Conservation (phyloP, 2,888 invertebrate species). For the Hyposoter dolosus region DNA sequence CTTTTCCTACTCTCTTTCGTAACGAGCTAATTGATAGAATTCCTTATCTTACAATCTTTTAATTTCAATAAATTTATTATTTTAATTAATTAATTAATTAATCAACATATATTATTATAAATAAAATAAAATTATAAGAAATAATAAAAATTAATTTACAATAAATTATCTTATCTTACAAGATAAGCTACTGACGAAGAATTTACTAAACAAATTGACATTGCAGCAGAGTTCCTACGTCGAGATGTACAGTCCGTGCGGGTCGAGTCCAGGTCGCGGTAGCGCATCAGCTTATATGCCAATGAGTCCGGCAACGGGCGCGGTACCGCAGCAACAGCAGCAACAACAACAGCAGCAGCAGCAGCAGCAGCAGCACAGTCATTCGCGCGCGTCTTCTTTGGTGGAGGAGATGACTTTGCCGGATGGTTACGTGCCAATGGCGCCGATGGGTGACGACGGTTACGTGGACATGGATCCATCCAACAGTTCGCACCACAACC, state of each 20-base stretch:
- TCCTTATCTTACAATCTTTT: too few relatives aligned
- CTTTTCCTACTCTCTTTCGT: too few relatives aligned
- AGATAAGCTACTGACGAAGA: background rate
- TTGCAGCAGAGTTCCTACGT: constrained; percentile 84
- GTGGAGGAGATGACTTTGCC: constrained; percentile 85
- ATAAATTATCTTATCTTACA: background rate
- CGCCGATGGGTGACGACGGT: constrained; percentile 86
- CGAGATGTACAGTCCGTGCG: constrained; percentile 86
- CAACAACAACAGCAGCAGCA: constrained; percentile 18
- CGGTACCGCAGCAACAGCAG: constrained; percentile 69
- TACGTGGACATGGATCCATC: constrained; percentile 88
- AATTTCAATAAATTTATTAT: too few relatives aligned
- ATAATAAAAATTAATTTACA: background rate
- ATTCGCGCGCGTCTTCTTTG: constrained; percentile 88
- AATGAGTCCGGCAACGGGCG: constrained; percentile 85
- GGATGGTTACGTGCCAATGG: constrained; percentile 90
- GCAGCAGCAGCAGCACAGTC: constrained; percentile 81
- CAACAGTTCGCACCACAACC: constrained; percentile 69
- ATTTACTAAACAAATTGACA: constrained; percentile 1
- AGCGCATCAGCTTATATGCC: constrained; percentile 85
- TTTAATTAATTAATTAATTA: too few relatives aligned
- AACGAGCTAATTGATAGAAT: too few relatives aligned
- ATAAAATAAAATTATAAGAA: background rate
- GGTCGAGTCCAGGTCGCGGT: constrained; percentile 85
- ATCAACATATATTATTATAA: too few relatives aligned